A percentile compares a stretch with the other conserved stretches of the same genome.
phyloP scores from a whole-genome alignment of 30 jellyfish, hydroid and myxozoan genomes.

The Turritopsis rubra region DNA sequence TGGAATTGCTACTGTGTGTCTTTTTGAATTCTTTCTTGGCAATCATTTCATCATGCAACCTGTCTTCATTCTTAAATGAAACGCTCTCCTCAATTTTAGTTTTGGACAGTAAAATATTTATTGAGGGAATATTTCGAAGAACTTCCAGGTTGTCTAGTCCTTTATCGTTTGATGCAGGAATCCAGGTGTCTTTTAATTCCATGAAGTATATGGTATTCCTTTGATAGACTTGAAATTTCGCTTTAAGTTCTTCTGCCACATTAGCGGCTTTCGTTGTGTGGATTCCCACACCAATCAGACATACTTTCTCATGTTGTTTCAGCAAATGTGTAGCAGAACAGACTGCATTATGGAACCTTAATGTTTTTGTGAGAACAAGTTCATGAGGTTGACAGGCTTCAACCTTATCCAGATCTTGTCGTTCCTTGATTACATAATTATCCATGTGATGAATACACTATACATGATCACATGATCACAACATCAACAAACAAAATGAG shows the following conservation, averaged over 20 bases:
- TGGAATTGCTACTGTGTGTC: not conserved
- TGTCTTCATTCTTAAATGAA: not conserved
- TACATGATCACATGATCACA: not conserved
- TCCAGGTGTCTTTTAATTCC: slow-evolving; percentile 23
- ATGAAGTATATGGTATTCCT: not conserved
- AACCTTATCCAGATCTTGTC: not conserved
- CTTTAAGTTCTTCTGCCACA: slow-evolving; percentile 31
- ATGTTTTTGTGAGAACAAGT: not conserved
- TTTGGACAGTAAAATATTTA: slow-evolving; percentile 9
- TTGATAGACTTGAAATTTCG: slow-evolving; percentile 17
- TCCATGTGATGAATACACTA: not conserved
- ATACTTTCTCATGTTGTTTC: slow-evolving; percentile 15
- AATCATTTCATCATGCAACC: not conserved
- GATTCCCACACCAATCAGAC: slow-evolving; percentile 10
- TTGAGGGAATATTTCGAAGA: slow-evolving; percentile 21
- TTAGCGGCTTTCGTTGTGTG: slow-evolving; percentile 18
- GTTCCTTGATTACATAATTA: not conserved
- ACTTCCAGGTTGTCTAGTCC: slow-evolving; percentile 24
- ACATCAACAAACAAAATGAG: not conserved
- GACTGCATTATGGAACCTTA: not conserved
- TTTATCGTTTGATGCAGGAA: slow-evolving; percentile 15
- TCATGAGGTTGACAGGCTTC: not conserved
- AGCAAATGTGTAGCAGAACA: not conserved
- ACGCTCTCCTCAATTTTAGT: slow-evolving; percentile 7
- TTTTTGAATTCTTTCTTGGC: not conserved